phyloP scores from a whole-genome alignment of 2,113 vertebrate genomes.

The Otolemur garnettii region DNA sequence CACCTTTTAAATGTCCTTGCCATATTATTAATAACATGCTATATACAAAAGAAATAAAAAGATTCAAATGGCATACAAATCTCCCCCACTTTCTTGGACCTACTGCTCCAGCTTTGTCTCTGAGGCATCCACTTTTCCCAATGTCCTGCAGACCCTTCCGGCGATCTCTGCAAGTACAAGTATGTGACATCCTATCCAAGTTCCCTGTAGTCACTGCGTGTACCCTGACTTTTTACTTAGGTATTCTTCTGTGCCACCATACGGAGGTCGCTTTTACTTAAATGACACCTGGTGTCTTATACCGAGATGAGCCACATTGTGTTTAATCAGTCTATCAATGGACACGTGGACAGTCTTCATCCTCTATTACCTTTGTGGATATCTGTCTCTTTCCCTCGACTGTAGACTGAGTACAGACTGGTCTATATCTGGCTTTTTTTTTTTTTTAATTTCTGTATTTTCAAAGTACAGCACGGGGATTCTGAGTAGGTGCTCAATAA shows the following conservation, averaged over 20 bases:
- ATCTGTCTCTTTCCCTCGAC: background rate
- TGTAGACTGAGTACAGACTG: fast-evolving
- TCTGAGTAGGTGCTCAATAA: background rate
- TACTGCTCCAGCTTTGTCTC: background rate
- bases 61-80: background rate
- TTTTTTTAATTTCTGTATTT: background rate
- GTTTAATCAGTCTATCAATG: too few species aligned
- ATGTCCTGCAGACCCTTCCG: background rate
- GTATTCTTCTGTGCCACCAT: background rate
- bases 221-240: background rate
- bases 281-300: too few species aligned
- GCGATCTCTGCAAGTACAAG: background rate
- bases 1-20: background rate
- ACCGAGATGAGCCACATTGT: too few species aligned
- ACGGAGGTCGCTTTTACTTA: too few species aligned
- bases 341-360: background rate
- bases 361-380: background rate
- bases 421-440: background rate
- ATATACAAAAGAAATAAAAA: background rate
- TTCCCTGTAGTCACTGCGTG: fast-evolving
- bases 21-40: background rate
- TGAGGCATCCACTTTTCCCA: background rate
- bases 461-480: fast-evolving
- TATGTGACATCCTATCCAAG: background rate
- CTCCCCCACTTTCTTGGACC: background rate